These are phyloP conservation scores for Julus scanicus DNA, from an alignment of 2,888 invertebrate species.

Conservation along the genomic window DNA sequence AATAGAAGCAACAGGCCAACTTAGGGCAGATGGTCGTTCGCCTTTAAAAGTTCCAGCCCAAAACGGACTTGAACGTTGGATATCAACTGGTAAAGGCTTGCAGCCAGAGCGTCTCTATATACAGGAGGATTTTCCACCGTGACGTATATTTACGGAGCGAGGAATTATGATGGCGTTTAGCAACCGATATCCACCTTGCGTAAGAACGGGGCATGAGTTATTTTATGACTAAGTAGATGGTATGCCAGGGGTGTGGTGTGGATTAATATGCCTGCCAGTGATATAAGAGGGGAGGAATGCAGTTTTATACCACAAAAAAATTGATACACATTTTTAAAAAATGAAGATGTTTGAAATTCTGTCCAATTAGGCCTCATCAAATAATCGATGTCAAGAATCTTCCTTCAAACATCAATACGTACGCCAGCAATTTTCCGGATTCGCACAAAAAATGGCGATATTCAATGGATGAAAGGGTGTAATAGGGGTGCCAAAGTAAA, in stretches of 20 bases:
- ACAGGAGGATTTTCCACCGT: background rate
- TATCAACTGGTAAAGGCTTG: constrained; percentile 3
- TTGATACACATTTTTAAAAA: background rate
- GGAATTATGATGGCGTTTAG: constrained; percentile 18
- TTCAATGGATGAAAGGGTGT: background rate
- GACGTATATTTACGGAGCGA: background rate
- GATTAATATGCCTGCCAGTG: constrained; percentile 3
- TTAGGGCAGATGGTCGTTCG: background rate
- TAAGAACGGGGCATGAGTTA: constrained; percentile 10
- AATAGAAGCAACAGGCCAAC: background rate
- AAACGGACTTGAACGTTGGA: background rate
- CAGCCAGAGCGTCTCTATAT: background rate
- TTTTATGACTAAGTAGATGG: constrained; percentile 7
- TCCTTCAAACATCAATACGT: background rate
- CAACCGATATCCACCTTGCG: constrained; percentile 21
- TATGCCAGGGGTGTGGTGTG: constrained; percentile 28
- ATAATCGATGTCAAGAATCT: constrained; percentile 35
- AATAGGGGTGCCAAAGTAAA: background rate
- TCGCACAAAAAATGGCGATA: background rate
- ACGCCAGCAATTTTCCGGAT: background rate
- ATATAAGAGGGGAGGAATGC: constrained; percentile 7
- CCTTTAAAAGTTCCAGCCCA: background rate
- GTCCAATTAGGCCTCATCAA: constrained; percentile 24
- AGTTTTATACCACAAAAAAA: background rate
- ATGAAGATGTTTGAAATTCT: constrained; percentile 28